Conservation (phyloP, 2,113 vertebrate species). For the Daphoenositta chrysoptera region DNA sequence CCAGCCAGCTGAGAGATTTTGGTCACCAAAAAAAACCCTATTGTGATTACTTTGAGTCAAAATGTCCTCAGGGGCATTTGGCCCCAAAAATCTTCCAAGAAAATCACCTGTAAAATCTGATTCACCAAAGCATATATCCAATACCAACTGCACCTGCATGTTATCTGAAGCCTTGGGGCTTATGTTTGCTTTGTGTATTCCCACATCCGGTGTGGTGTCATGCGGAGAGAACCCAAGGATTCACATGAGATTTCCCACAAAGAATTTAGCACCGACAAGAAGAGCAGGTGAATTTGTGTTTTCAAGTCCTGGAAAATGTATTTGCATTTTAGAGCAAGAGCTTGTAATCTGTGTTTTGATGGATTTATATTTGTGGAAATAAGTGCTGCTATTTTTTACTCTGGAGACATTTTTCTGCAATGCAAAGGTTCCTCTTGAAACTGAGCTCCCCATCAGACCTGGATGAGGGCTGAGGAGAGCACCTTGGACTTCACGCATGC, state of each 20-base stretch:
- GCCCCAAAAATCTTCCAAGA: background rate
- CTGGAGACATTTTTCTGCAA: background rate
- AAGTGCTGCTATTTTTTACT: background rate
- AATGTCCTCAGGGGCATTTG: fast-evolving
- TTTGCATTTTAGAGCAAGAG: background rate
- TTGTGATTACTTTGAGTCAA: background rate
- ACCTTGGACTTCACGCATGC: background rate
- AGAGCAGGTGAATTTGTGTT: background rate
- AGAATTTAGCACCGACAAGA: background rate
- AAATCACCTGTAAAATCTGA: background rate
- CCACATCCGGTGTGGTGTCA: background rate
- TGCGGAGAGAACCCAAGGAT: background rate
- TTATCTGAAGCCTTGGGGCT: background rate
- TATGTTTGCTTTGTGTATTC: background rate
- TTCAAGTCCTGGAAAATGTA: background rate
- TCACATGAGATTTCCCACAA: background rate
- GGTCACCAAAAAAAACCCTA: background rate
- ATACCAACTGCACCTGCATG: background rate
- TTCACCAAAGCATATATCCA: background rate
- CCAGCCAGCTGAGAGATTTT: background rate
- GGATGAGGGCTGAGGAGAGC: background rate
- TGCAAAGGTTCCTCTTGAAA: background rate
- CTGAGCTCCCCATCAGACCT: background rate
- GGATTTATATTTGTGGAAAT: background rate
- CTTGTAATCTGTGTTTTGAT: background rate